These are phyloP conservation scores for Conger conger DNA, from an alignment of 2,113 vertebrate genomes.

Conservation along the genomic window DNA sequence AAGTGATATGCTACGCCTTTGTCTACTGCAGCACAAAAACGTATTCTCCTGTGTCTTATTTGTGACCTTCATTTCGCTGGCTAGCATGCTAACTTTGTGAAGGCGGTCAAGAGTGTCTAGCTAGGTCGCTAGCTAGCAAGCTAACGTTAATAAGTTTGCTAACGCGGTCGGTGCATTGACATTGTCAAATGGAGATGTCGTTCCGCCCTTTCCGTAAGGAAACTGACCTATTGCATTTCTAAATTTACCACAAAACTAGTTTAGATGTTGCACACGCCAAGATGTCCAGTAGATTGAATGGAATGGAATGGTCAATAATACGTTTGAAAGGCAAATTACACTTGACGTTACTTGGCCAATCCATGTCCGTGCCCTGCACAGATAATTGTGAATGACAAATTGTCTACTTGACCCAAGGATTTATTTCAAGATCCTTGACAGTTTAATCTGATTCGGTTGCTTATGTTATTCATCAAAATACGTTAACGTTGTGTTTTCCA, in stretches of 20 bases:
- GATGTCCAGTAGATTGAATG: not conserved
- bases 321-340: no score
- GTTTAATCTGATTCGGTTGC: no score
- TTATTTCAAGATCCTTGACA: no score
- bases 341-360: no score
- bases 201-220: not conserved
- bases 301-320: not conserved
- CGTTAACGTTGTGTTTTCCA: not conserved
- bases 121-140: not conserved
- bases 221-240: not conserved
- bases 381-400: no score
- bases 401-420: no score
- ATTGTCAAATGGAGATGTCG: not conserved
- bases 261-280: not conserved
- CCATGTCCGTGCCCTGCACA: no score
- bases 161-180: not conserved
- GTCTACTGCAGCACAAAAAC: not conserved
- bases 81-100: not conserved
- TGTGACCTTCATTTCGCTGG: slow-evolving; percentile 8
- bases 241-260: not conserved
- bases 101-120: not conserved
- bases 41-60: not conserved
- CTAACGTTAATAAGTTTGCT: not conserved
- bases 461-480: no score
- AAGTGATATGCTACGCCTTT: not conserved